Conservation (phyloP, 1,140 invertebrate species). For the Sogatella furcifera region DNA sequence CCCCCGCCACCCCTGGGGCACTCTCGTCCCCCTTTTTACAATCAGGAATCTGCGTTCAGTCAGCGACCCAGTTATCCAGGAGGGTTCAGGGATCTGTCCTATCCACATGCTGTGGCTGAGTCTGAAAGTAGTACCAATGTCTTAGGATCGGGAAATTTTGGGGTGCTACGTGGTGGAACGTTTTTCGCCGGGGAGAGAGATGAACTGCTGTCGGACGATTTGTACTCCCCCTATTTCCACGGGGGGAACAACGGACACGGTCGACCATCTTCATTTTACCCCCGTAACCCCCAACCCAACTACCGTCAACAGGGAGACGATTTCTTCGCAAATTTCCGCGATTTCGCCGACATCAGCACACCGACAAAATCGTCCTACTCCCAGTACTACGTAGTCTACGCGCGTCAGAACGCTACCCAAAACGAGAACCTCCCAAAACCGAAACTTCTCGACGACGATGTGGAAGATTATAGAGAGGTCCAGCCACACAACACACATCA, state of each 20-base stretch:
- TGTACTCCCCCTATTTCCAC: constrained; percentile 47
- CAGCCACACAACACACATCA: no score
- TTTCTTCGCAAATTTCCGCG: constrained; percentile 77
- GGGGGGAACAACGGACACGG: constrained; percentile 47
- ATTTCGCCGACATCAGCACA: constrained; percentile 78
- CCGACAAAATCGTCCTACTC: constrained; percentile 70
- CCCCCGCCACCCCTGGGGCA: constrained; percentile 14
- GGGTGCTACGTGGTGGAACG: constrained; percentile 74
- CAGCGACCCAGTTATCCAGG: constrained; percentile 22
- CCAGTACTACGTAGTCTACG: constrained; percentile 67
- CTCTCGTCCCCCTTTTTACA: constrained; percentile 17
- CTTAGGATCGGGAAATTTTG: constrained; percentile 79
- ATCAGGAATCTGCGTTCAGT: constrained; percentile 13
- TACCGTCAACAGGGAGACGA: constrained; percentile 33
- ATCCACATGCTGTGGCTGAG: constrained; percentile 17
- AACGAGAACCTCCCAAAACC: background rate
- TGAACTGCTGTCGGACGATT: constrained; percentile 36
- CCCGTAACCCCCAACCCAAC: constrained; percentile 36
- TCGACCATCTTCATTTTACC: constrained; percentile 45
- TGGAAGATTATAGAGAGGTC: no score
- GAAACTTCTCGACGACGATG: no score
- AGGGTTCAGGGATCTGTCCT: constrained; percentile 30
- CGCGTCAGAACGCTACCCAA: constrained; percentile 50
- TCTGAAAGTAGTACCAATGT: constrained; percentile 30
- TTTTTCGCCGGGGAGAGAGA: constrained; percentile 55